A percentile compares a stretch with the other conserved stretches of the same genome.
Evolutionary conservation across 1,140 invertebrate genomes (phyloP).

Genomic region (Micrasema longulum): DNA sequence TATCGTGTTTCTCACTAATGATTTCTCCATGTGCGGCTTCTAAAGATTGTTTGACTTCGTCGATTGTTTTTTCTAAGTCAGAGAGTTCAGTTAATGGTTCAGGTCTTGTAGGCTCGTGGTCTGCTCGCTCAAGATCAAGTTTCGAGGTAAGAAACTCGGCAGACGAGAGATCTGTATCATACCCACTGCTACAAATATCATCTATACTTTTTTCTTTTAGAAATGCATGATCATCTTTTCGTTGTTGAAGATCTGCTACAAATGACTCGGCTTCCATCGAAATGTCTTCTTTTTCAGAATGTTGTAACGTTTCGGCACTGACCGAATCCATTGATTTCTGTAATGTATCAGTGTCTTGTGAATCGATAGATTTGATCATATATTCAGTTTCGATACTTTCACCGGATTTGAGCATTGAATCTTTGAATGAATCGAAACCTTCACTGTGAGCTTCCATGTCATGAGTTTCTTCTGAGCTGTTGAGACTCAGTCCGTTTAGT

Average conservation of each 20-base stretch:
- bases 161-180: conserved; percentile 75
- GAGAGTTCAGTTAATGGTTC: conserved; percentile 66
- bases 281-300: conserved; percentile 61
- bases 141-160: conserved; percentile 71
- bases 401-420: conserved; percentile 70
- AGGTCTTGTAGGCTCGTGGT: conserved; percentile 63
- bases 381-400: conserved; percentile 68
- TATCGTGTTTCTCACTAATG: conserved; percentile 72
- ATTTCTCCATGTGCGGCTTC: conserved; percentile 75
- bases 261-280: conserved; percentile 67
- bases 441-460: conserved; percentile 59
- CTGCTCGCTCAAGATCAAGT: conserved; percentile 66
- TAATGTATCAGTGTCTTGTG: conserved; percentile 65
- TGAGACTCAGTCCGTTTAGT: conserved; percentile 45
- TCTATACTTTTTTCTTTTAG: conserved; percentile 68
- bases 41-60: conserved; percentile 77
- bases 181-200: conserved; percentile 73
- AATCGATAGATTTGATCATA: conserved; percentile 67
- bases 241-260: conserved; percentile 63
- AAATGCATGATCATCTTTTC: conserved; percentile 63
- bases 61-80: conserved; percentile 73
- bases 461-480: conserved; percentile 58
- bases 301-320: conserved; percentile 66
- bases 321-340: conserved; percentile 68
- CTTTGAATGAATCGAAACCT: conserved; percentile 63